Base-by-base conservation (phyloP, 1,140 invertebrate genomes). In the Brachionus angularis region DNA sequence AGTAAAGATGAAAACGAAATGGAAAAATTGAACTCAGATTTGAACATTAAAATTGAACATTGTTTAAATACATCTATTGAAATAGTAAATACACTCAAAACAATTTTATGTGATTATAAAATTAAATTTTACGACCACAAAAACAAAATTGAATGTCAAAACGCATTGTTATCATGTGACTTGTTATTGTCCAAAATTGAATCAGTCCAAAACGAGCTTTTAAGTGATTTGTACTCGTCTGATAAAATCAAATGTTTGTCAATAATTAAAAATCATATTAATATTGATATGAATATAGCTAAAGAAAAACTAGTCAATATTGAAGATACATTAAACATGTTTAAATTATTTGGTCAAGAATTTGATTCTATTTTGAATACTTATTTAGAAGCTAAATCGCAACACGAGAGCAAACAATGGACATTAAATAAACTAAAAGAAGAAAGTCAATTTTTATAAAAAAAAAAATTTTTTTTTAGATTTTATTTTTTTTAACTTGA, bases 381-480 rank as follows among this genome's bases (percentile, higher is more conserved):
- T 58, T 58, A 58, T 42, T 58, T 58, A 39, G 33, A 58, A 25
- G 10, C 39, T 21, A 36, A 39, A 58, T 14, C 53, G 21, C 36
- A 58, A 58, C 53, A 58, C 21, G 53, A 58, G 39, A 58, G 53
- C 27, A 58, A 58, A 36, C 18, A 36, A 23, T 58, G 53, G 53
- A 58, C 53, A 39, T 39, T 58, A 21, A 58, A 58, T 23, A 58
- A 58, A 42, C 36, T 58, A 21, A 58, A 58, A 58, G 33, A 58
- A 23, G 34, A 58, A 23, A 39, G 33, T 58, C 18, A 58, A 10
- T 58, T 42, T 58, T 58, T 29, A 58, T 33, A 55, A 23, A 58
- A 12, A 39, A 25, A 25, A 25, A 25, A 3, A 1, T 3, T 29
- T 8, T 33, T 34, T 12, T 39, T 12, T 3, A 25, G 27, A 10